Base-by-base conservation (phyloP, 2,888 invertebrate species). In the Apomyelois bistriatella region DNA sequence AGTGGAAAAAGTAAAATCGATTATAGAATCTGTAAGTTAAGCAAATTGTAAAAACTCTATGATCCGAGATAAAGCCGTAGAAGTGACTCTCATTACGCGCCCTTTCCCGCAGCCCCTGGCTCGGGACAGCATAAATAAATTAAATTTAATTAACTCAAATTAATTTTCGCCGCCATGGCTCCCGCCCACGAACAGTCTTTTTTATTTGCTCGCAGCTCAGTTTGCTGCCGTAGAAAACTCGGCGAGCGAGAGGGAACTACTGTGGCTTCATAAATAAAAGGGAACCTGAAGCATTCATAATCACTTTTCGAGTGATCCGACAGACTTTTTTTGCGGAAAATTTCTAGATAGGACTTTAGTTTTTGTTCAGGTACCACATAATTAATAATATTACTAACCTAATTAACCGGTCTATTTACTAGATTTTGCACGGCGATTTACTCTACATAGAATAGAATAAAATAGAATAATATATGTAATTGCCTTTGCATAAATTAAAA, bases 81-180 rank as follows among this genome's bases (percentile, higher is more conserved):
- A 85, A 88, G 83, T 86, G 84, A 79, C 82, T 82, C 82, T 87
- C 85, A 88, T 89, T 88, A 89, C 61, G 30, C 72, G 76, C 76
- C 83, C 86, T 85, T 88, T 85, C 84, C 72, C 79, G 81, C 68
- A 66, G 64, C 73, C 70, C 73, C 59, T 65, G 66, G 68, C 73
- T 66, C 72, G 68, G 76, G 71, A 63, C 69, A 76, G 71, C 80
- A 89, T 90, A 90, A 89, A 89, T 90, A 90, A 90, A 87, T 88
- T 82, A 89, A 89, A 88, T 87, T 90, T 90, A 90, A 90, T 90
- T 90, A 90, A 89, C 89, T 85, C 79, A 84, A 85, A 90, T 90
- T 90, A 89, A 89, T 90, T 89, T 88, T 85, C 87, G 79, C 85
- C 50, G 42, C 41, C 35, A 16, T 60, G 76, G 70, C 68, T 70